A percentile compares a stretch with the other conserved stretches of the same genome.
These are phyloP conservation scores for Microctonus brassicae DNA, from an alignment of 2,888 invertebrate species.

Conservation along the genomic window DNA sequence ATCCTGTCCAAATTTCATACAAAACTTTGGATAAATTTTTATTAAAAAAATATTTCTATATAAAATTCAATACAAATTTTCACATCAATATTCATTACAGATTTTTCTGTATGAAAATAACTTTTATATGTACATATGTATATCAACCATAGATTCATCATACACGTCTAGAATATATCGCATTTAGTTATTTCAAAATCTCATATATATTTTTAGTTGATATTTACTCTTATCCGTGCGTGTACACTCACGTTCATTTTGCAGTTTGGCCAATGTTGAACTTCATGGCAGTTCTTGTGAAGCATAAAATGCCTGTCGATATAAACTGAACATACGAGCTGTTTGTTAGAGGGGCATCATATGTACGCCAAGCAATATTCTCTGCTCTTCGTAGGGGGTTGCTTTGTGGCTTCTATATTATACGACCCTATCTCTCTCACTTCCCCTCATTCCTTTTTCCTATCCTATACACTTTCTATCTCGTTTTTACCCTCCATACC, in stretches of 20 bases:
- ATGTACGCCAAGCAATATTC: slow-evolving; percentile 29
- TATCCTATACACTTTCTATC: background rate
- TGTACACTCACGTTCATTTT: slow-evolving; percentile 38
- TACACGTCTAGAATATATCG: too few species aligned
- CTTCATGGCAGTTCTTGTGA: slow-evolving; percentile 12
- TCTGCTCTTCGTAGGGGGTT: background rate
- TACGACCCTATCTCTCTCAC: background rate
- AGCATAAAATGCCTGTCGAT: slow-evolving; percentile 26
- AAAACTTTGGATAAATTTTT: too few species aligned
- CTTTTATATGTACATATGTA: too few species aligned
- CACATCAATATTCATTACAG: too few species aligned
- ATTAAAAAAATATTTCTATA: too few species aligned
- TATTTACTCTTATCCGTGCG: background rate
- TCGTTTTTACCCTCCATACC: background rate
- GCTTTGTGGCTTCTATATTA: slow-evolving; percentile 4
- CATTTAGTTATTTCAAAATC: too few species aligned
- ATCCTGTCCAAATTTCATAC: too few species aligned
- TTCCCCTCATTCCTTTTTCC: background rate
- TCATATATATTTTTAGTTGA: background rate
- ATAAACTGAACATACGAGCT: background rate
- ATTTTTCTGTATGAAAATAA: too few species aligned
- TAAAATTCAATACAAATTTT: too few species aligned
- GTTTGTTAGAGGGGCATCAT: slow-evolving; percentile 8
- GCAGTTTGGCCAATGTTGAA: slow-evolving; percentile 29
- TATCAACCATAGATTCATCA: too few species aligned